phyloP scores from a whole-genome alignment of 2,797 vertebrate species.

The Anas acuta region DNA sequence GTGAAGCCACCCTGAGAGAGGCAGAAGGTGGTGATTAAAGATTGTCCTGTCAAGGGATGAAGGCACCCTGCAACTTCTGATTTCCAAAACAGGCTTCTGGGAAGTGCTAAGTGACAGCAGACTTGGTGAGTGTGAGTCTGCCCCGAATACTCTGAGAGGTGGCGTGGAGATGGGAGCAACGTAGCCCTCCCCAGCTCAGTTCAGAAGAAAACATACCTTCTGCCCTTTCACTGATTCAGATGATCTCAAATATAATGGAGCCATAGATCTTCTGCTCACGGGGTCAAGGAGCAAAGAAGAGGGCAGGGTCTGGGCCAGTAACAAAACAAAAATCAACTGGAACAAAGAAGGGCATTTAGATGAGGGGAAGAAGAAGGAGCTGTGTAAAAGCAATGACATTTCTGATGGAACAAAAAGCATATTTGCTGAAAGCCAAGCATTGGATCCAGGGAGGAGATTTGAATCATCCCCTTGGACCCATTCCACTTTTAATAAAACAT shows the following conservation, averaged over 20 bases:
- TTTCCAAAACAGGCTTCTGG: background rate
- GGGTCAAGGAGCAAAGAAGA: slow-evolving; percentile 10
- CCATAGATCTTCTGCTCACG: background rate
- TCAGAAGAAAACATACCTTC: background rate
- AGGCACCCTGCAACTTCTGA: background rate
- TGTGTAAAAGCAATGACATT: slow-evolving; percentile 45
- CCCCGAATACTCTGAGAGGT: rapidly evolving
- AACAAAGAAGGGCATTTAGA: slow-evolving; percentile 60
- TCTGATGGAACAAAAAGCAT: slow-evolving; percentile 58
- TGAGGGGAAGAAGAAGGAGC: background rate
- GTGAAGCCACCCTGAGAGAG: background rate
- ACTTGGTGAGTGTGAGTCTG: rapidly evolving
- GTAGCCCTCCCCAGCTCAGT: background rate
- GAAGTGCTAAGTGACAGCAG: background rate
- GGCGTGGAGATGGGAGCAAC: background rate
- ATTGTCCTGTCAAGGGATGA: background rate
- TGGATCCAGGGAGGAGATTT: slow-evolving; percentile 34
- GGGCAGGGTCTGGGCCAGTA: background rate
- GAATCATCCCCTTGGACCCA: slow-evolving; percentile 54
- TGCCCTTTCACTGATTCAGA: background rate
- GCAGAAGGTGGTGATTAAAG: background rate
- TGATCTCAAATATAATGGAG: background rate
- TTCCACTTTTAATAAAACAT: slow-evolving; percentile 63
- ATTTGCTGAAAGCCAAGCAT: slow-evolving; percentile 59
- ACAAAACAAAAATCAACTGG: background rate